phyloP scores from a whole-genome alignment of 2,797 vertebrate species.

The Schizopygopsis pylzovi region DNA sequence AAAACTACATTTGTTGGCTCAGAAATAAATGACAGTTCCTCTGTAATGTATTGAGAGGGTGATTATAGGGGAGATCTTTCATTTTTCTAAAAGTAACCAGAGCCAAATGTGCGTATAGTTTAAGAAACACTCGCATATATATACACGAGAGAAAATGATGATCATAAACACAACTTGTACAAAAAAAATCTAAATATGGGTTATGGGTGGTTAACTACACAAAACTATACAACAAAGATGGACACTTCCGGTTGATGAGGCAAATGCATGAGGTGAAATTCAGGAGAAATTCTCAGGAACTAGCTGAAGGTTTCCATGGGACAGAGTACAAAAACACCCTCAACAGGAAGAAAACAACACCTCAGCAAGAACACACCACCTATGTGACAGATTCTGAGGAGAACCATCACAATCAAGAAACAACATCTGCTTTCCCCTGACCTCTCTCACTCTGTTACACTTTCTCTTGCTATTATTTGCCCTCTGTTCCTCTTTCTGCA shows the following conservation, averaged over 20 bases:
- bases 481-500: slow-evolving; percentile 33
- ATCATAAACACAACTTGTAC: too few relatives aligned
- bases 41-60: too few relatives aligned
- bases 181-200: too few relatives aligned
- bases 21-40: too few relatives aligned
- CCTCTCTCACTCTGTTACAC: slow-evolving; percentile 17
- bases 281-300: slow-evolving; percentile 42
- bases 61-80: too few relatives aligned
- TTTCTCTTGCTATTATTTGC: slow-evolving; percentile 46
- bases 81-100: too few relatives aligned
- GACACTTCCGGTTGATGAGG: not conserved
- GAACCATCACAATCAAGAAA: slow-evolving; percentile 46
- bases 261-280: not conserved
- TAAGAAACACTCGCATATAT: too few relatives aligned
- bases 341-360: slow-evolving; percentile 50
- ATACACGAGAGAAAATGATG: too few relatives aligned
- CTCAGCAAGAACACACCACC: slow-evolving; percentile 48
- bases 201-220: too few relatives aligned
- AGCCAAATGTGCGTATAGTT: too few relatives aligned
- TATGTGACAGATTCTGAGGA: slow-evolving; percentile 57
- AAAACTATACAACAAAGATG: too few relatives aligned
- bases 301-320: slow-evolving; percentile 36
- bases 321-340: slow-evolving; percentile 37
- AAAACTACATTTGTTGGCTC: too few relatives aligned
- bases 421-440: slow-evolving; percentile 55